Base-by-base conservation (phyloP, 2,797 vertebrate genomes). In the Phataginus tricuspis region DNA sequence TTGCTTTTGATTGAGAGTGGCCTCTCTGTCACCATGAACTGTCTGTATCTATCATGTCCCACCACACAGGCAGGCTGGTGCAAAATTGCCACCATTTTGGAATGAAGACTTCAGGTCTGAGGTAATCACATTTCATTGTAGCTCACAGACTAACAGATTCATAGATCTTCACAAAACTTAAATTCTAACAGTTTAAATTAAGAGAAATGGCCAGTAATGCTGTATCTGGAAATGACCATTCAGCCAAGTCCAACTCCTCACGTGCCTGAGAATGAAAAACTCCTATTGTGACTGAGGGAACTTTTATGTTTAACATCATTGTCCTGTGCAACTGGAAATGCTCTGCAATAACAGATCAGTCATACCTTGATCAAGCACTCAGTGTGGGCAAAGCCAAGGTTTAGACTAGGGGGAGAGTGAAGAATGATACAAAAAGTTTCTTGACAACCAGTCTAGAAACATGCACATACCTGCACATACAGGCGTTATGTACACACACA, bases 171-270 rank as follows among this genome's bases (percentile, higher is more conserved):
- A 27, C n/a, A 15, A 95, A 77, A 37, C 51, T 55, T 79, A 8
- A 86, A 64, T 25, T 31, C 49, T 68, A 25, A 42, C 19, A 42
- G 45, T 87, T 97, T 45, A 90, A 77, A 34, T 57, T 55, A 37
- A 91, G 91, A 42, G 45, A 68, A 53, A 61, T 87, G 69, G 45
- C 63, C 42, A 69, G 8, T 2, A 7, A 21, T 15, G 27, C 29
- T 75, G 82, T 31, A 78, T 79, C 63, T 95, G 57, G 77, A 95
- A 97, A 93, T 77, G 78, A 88, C 5, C 18, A 37, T 72, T 90
- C 39, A 69, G 10, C 77, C 72, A 74, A 78, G 5, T 85, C 7
- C 49, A 71, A 69, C 18, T 78, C n/a, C 63, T 83, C 31, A 66
- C 29, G 42, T 39, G 55, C 15, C 23, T 27, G 66, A 91, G 78